phyloP scores from a whole-genome alignment of 2,888 invertebrate genomes.

The Idaea aversata region DNA sequence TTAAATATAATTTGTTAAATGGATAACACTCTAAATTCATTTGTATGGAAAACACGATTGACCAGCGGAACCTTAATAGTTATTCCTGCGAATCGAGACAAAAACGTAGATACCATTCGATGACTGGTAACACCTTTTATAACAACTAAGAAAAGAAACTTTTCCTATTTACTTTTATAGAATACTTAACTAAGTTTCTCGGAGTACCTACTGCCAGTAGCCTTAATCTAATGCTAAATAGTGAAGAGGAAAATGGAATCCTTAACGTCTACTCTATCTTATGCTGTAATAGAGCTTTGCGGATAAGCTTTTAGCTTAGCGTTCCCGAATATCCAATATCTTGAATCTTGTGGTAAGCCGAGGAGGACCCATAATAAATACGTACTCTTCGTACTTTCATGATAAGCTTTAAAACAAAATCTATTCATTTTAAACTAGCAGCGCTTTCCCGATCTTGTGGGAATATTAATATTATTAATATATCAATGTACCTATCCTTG shows the following conservation, averaged over 20 bases:
- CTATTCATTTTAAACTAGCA: too few species aligned
- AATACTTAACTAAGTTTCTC: too few species aligned
- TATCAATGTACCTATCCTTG: too few species aligned
- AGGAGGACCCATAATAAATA: neutral
- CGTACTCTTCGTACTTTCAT: neutral
- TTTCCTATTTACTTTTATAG: slow-evolving; percentile 7
- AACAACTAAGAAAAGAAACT: slow-evolving; percentile 11
- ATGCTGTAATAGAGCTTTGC: neutral
- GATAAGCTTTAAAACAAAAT: neutral
- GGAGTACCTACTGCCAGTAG: too few species aligned
- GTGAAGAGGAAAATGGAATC: neutral
- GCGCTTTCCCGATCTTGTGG: too few species aligned
- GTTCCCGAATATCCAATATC: neutral
- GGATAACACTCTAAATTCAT: too few species aligned
- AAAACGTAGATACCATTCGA: slow-evolving; percentile 19
- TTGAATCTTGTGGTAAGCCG: neutral
- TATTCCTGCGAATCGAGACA: slow-evolving; percentile 15
- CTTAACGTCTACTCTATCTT: neutral
- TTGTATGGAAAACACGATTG: too few species aligned
- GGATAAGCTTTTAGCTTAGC: neutral
- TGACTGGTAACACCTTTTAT: slow-evolving; percentile 16
- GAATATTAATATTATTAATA: too few species aligned
- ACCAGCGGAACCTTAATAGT: too few species aligned
- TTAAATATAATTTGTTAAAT: too few species aligned
- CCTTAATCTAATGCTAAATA: too few species aligned